These are phyloP conservation scores for Epiperipatus broadwayi DNA, from an alignment of 2,888 invertebrate genomes.

Conservation along the genomic window DNA sequence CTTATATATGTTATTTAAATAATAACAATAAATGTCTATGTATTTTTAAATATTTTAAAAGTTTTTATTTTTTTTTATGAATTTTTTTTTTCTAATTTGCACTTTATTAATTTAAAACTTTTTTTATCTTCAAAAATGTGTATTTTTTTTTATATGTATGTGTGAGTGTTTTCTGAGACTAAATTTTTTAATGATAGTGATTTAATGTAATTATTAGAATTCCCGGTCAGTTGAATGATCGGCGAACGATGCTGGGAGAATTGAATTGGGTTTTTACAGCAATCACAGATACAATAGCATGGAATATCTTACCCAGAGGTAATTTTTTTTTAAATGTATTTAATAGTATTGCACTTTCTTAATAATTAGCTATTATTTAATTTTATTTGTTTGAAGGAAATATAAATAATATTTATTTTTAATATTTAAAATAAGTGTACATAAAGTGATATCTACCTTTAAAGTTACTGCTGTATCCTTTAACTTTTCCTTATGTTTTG, in stretches of 20 bases:
- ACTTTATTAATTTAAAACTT: too few species aligned
- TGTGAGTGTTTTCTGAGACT: neutral
- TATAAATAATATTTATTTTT: neutral
- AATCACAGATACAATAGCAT: slow-evolving; percentile 97
- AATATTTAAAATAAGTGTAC: too few species aligned
- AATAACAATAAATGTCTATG: too few species aligned
- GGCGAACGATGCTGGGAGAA: slow-evolving; percentile 92
- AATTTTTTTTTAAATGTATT: slow-evolving; percentile 14
- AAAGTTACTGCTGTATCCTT: too few species aligned
- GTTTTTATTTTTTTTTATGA: too few species aligned
- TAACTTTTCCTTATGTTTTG: too few species aligned
- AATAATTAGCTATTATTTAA: neutral
- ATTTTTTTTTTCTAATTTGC: too few species aligned
- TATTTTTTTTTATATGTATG: too few species aligned
- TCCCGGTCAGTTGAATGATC: slow-evolving; percentile 80
- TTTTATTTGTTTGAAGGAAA: neutral
- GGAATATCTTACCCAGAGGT: slow-evolving; percentile 83
- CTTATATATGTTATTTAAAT: too few species aligned
- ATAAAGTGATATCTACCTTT: too few species aligned
- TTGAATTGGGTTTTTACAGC: slow-evolving; percentile 99
- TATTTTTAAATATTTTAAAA: too few species aligned
- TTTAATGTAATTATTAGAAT: slow-evolving; percentile 40
- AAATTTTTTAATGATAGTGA: slow-evolving; percentile 8
- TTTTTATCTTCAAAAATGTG: too few species aligned
- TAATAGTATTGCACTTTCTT: neutral